phyloP scores from a whole-genome alignment of 2,113 vertebrate genomes.

The Oncorhynchus keta region DNA sequence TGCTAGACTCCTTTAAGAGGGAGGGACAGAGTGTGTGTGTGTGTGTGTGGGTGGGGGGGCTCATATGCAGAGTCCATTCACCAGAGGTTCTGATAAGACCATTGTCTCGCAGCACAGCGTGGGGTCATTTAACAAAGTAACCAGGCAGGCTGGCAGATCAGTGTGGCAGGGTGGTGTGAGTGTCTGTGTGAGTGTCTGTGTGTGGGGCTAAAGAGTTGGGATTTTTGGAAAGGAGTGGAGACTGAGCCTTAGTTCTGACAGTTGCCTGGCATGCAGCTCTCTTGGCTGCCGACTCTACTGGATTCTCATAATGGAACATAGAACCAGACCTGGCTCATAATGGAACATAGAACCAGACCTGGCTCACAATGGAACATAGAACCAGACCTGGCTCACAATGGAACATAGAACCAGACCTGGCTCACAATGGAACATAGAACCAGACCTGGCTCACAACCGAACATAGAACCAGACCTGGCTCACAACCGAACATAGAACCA shows the following conservation, averaged over 20 bases:
- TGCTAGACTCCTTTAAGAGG: not conserved
- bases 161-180: not conserved
- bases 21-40: not conserved
- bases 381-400: not conserved
- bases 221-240: slow-evolving; percentile 12
- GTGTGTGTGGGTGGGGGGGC: too few species aligned
- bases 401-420: not conserved
- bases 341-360: too few species aligned
- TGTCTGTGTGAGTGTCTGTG: not conserved
- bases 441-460: too few species aligned
- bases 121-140: not conserved
- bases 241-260: slow-evolving; percentile 14
- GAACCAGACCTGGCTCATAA: too few species aligned
- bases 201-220: not conserved
- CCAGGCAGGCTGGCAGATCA: not conserved
- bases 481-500: not conserved
- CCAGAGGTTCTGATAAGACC: not conserved
- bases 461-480: too few species aligned
- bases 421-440: too few species aligned
- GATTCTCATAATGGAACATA: not conserved
- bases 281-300: not conserved
- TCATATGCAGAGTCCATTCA: not conserved
- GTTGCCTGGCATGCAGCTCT: slow-evolving; percentile 18
- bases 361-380: too few species aligned
- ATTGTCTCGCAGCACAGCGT: not conserved